Percentiles rank a stretch among this genome's conserved stretches.
phyloP scores from a whole-genome alignment of 2,113 vertebrate species.

The Psittacara wagleri region DNA sequence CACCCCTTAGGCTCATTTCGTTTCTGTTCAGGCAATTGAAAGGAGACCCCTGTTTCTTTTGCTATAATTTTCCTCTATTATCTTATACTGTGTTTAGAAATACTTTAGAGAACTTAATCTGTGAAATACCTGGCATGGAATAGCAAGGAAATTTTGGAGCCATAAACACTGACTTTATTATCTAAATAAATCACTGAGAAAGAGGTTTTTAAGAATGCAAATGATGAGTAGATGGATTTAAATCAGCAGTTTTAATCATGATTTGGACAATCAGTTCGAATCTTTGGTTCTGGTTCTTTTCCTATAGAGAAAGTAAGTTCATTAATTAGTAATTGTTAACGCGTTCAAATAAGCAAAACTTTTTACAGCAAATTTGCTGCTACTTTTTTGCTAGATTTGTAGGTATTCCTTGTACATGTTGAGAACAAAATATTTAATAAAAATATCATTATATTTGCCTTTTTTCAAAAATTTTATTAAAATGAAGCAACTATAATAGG shows the following conservation, averaged over 20 bases:
- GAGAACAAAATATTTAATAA: neutral
- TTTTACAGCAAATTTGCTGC: neutral
- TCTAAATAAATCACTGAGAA: neutral
- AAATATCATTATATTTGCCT: neutral
- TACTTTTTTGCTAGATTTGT: neutral
- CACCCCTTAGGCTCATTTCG: neutral
- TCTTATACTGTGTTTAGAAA: neutral
- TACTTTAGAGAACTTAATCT: neutral
- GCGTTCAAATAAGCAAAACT: neutral
- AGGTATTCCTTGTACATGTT: neutral
- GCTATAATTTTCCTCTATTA: neutral
- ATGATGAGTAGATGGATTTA: neutral
- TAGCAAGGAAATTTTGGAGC: neutral
- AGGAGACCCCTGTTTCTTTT: neutral
- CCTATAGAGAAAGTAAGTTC: neutral
- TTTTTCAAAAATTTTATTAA: neutral
- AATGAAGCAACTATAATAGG: neutral
- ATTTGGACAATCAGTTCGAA: neutral
- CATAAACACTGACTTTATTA: neutral
- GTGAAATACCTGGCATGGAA: neutral
- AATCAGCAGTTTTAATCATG: neutral
- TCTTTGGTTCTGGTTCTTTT: neutral
- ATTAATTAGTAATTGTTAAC: neutral
- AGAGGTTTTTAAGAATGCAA: neutral
- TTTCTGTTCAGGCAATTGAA: neutral